Evolutionary conservation across 2,888 invertebrate species (phyloP), one percentile per base, ranked within the genome.

Genomic region (Tubiluchus corallicola): DNA sequence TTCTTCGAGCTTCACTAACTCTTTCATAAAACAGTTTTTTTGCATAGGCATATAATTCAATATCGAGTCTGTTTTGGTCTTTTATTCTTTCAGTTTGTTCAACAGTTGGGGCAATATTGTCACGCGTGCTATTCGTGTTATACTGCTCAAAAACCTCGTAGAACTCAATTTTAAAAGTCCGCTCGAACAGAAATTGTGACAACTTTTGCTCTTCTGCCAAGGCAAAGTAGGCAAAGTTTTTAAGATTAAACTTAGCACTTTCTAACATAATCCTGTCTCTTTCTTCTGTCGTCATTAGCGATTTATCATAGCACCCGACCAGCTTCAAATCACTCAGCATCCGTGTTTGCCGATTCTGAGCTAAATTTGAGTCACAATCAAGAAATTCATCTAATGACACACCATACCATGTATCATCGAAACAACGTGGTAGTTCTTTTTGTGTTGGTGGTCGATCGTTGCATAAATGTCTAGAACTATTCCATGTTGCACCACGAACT

Each of bases 321-420:
- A 92, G 72, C 46, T 84, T 83, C 51, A 98, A 71, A 70, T 98
- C 90, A n/a, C 96, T 85, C 57, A 98, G 65, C 96, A 98, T 99
- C 53, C 96, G 73, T 2, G 96, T 94, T 69, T 96, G 94, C 48
- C 98, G 59, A 68, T 99, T 96, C 58, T 79, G 79, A 17, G 94
- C 98, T 60, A 98, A 71, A 72, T 98, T 98, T 64, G 81, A 79
- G 3, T 79, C 77, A 62, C 98, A 98, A 20, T 73, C 70, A 56
- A 87, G 77, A 68, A 98, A 98, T 65, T 90, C 80, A 48, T 82
- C 80, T 39, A 98, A 68, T 9, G 79, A 75, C 3, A 94, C 94
- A 48, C 82, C 84, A 46, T 79, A 53, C 68, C 68, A 69, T n/a
- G n/a, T n/a, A n/a, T n/a, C n/a, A 21, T 61, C 57, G 53, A 61